Conservation (phyloP, 1,140 invertebrate genomes). For the Conus ventricosus region DNA sequence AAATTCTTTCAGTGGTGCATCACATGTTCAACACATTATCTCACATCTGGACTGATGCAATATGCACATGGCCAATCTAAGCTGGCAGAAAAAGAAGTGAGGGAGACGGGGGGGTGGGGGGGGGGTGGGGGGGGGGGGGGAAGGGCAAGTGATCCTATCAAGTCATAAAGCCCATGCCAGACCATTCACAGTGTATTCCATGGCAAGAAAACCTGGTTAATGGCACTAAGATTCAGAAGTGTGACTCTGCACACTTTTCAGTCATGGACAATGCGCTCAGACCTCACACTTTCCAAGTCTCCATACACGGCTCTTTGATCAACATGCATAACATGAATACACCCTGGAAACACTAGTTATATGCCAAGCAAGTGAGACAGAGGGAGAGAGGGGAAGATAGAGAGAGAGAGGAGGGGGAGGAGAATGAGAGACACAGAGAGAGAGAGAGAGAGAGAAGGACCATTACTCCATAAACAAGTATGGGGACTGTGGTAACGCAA, state of each 20-base stretch:
- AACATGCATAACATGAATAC: constrained; percentile 1
- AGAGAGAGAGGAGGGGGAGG: not conserved
- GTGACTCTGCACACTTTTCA: constrained; percentile 4
- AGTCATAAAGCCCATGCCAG: constrained; percentile 34
- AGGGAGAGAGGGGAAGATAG: not conserved
- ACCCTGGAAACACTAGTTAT: not conserved
- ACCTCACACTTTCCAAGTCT: not conserved
- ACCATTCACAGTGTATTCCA: constrained; percentile 30
- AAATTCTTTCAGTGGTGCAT: not conserved
- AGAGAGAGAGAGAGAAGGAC: not conserved
- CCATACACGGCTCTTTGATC: not conserved
- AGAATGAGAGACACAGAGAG: too few relatives aligned
- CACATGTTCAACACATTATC: not conserved
- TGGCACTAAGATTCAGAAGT: constrained; percentile 1
- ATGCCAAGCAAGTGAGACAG: not conserved
- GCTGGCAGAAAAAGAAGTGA: not conserved
- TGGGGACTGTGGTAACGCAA: too few relatives aligned
- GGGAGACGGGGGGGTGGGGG: not conserved
- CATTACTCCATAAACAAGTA: too few relatives aligned
- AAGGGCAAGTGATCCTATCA: not conserved
- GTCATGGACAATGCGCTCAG: not conserved
- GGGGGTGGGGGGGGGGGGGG: not conserved
- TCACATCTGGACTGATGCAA: constrained; percentile 25
- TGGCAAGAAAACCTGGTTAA: constrained; percentile 23
- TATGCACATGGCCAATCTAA: constrained; percentile 33